phyloP scores from a whole-genome alignment of 2,888 invertebrate species.

The Plebejus melissa region DNA sequence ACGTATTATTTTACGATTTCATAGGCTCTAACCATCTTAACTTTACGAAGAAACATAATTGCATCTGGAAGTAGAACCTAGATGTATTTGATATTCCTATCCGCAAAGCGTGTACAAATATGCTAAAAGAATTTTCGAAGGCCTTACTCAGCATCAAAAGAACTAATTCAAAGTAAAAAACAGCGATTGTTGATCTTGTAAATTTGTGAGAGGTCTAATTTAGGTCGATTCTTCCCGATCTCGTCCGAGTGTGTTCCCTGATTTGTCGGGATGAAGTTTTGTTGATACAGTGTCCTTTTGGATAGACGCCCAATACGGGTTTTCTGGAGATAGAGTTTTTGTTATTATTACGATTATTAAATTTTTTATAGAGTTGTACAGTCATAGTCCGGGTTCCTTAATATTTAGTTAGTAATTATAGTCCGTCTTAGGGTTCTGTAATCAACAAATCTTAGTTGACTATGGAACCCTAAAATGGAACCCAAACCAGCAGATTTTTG shows the following conservation, averaged over 20 bases:
- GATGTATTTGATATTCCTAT: not conserved
- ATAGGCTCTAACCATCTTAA: not conserved
- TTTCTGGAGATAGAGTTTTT: not conserved
- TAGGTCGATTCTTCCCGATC: slow-evolving; percentile 40
- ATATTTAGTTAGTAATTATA: too few species aligned
- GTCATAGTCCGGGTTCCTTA: too few species aligned
- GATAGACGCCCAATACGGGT: slow-evolving; percentile 27
- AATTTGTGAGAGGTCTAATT: slow-evolving; percentile 40
- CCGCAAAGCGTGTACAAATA: not conserved
- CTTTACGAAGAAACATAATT: too few species aligned
- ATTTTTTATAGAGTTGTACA: too few species aligned
- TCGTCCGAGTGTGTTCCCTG: slow-evolving; percentile 37
- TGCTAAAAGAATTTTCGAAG: slow-evolving; percentile 7
- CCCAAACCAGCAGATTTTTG: too few species aligned
- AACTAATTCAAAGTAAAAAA: slow-evolving; percentile 36
- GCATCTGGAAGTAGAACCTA: not conserved
- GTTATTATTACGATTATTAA: not conserved
- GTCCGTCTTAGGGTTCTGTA: too few species aligned
- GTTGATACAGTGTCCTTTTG: slow-evolving; percentile 38
- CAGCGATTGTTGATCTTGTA: slow-evolving; percentile 38
- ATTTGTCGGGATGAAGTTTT: slow-evolving; percentile 43
- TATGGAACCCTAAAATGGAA: too few species aligned
- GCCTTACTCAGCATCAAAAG: slow-evolving; percentile 13
- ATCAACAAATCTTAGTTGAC: too few species aligned
- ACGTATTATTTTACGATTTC: too few species aligned